These are phyloP conservation scores for Tilapia sparmanii DNA, from an alignment of 2,113 vertebrate genomes.

Conservation along the genomic window DNA sequence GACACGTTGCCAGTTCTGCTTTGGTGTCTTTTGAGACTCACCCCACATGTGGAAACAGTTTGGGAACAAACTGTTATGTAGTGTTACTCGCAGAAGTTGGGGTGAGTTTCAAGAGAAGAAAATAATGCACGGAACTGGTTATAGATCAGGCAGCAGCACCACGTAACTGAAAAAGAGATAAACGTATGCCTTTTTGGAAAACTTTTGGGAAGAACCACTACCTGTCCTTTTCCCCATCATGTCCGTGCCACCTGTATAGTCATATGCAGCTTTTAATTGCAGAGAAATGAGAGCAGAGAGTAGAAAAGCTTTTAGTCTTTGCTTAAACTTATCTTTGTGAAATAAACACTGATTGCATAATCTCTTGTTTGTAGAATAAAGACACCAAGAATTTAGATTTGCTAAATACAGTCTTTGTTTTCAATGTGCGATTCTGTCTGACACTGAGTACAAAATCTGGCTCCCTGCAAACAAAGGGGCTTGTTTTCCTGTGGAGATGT, in stretches of 20 bases:
- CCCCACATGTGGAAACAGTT: not conserved
- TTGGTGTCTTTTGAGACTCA: not conserved
- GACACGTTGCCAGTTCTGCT: not conserved
- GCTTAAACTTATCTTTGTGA: not conserved
- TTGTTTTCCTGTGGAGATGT: not conserved
- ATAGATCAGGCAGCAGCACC: not conserved
- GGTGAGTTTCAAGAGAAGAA: not conserved
- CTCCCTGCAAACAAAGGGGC: not conserved
- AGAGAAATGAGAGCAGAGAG: not conserved
- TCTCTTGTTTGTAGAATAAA: not conserved
- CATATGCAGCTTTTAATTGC: not conserved
- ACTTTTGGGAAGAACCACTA: not conserved
- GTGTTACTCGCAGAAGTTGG: not conserved
- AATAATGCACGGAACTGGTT: not conserved
- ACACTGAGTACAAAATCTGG: not conserved
- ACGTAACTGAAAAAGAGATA: not conserved
- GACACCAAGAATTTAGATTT: not conserved
- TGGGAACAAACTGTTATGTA: not conserved
- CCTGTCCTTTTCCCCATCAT: not conserved
- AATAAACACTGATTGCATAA: not conserved
- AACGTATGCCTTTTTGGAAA: not conserved
- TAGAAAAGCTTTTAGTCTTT: not conserved
- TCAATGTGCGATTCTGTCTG: not conserved
- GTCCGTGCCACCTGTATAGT: not conserved
- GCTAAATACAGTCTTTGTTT: not conserved